Percentiles rank a stretch among this genome's conserved stretches.
Conservation (phyloP, 2,113 vertebrate genomes). For the Oryzias melastigma region DNA sequence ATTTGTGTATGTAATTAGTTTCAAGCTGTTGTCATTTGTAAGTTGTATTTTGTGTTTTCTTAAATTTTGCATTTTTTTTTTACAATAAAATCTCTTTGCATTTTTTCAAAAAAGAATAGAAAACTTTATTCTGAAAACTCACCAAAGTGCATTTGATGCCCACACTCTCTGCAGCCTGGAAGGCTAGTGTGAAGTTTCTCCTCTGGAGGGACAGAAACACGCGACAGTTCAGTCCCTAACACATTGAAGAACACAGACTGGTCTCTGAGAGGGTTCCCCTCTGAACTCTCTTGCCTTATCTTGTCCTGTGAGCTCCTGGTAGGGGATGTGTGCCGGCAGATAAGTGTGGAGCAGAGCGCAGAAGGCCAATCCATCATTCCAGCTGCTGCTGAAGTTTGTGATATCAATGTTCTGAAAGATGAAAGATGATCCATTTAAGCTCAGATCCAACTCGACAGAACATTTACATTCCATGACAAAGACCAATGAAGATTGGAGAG, state of each 20-base stretch:
- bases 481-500: neutral
- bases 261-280: accelerated
- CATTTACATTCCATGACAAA: conserved; percentile 12
- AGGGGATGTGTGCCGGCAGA: conserved; percentile 94
- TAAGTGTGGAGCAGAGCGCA: conserved; percentile 95
- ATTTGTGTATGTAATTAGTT: too few relatives aligned
- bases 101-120: neutral
- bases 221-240: neutral
- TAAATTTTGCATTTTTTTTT: too few relatives aligned
- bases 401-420: conserved; percentile 91
- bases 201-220: conserved; percentile 72
- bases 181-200: conserved; percentile 94
- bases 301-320: conserved; percentile 91
- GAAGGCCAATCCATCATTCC: conserved; percentile 96
- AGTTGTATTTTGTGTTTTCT: too few relatives aligned
- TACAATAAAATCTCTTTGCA: neutral
- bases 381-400: conserved; percentile 98
- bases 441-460: conserved; percentile 12
- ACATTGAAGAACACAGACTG: too few relatives aligned
- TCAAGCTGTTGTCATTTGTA: too few relatives aligned
- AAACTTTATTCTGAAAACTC: conserved; percentile 49
- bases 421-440: conserved; percentile 2
- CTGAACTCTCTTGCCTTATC: conserved; percentile 83
- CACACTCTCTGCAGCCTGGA: conserved; percentile 97
- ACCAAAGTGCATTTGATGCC: conserved; percentile 98